Percentiles rank a stretch among this genome's conserved stretches.
Evolutionary conservation across 64 coral and sea anemone genomes (phyloP).

Genomic region (Montipora efflorescens): DNA sequence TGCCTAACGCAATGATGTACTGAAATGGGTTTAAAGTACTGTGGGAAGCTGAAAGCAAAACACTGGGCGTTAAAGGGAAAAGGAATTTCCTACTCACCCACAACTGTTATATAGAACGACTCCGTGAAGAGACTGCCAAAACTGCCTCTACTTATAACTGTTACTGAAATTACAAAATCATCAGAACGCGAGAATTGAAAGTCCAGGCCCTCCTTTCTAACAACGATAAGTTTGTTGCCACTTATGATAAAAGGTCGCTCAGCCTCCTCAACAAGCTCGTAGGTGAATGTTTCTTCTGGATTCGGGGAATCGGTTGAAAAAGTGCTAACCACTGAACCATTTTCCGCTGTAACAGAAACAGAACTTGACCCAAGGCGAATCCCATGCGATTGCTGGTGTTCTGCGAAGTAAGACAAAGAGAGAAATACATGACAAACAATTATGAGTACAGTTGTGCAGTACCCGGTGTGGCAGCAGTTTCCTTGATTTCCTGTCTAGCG

Average conservation of each 20-base stretch:
- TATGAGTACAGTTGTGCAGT: background rate
- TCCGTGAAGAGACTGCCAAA: slow-evolving; percentile 4
- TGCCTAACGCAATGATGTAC: too few relatives aligned
- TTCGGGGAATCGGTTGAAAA: slow-evolving; percentile 55
- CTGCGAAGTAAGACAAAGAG: slow-evolving; percentile 18
- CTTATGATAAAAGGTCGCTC: slow-evolving; percentile 65
- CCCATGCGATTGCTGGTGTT: slow-evolving; percentile 36
- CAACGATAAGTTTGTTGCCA: slow-evolving; percentile 62
- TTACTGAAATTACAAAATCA: slow-evolving; percentile 47
- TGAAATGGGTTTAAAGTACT: too few relatives aligned
- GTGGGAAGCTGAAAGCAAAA: background rate
- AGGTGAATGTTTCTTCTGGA: slow-evolving; percentile 67
- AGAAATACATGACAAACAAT: background rate
- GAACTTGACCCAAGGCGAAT: slow-evolving; percentile 70
- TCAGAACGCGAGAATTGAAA: slow-evolving; percentile 52
- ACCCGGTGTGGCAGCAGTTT: too few relatives aligned
- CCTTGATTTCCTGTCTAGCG: too few relatives aligned
- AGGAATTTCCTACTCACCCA: slow-evolving; percentile 40
- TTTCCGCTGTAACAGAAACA: slow-evolving; percentile 69
- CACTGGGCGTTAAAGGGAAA: background rate
- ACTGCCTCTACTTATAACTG: slow-evolving; percentile 56
- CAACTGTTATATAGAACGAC: slow-evolving; percentile 71
- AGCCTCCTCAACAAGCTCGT: slow-evolving; percentile 50
- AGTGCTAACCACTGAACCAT: slow-evolving; percentile 60
- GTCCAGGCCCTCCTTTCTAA: slow-evolving; percentile 38